Evolutionary conservation across 2,113 vertebrate genomes (phyloP).

Genomic region (Melanerpes aurifrons): DNA sequence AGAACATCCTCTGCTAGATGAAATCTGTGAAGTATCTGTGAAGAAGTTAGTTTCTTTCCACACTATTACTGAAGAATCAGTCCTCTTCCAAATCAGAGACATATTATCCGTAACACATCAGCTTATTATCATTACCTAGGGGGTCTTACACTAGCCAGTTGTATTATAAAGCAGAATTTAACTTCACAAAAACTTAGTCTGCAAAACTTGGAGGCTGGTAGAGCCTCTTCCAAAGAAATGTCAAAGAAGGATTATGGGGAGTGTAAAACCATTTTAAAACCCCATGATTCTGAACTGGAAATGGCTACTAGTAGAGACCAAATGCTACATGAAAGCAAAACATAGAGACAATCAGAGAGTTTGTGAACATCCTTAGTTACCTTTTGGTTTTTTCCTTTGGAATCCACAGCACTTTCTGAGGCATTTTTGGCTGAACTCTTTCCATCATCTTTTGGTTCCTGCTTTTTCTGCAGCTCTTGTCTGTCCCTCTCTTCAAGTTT

Average conservation of each 20-base stretch:
- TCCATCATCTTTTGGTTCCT: conserved; percentile 76
- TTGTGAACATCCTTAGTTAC: conserved; percentile 24
- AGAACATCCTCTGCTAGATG: not conserved
- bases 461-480: conserved; percentile 86
- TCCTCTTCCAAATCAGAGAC: not conserved
- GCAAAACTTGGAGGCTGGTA: not conserved
- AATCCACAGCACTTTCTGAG: conserved; percentile 73
- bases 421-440: conserved; percentile 72
- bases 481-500: conserved; percentile 93
- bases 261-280: not conserved
- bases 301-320: not conserved
- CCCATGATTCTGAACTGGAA: not conserved
- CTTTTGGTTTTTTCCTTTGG: conserved; percentile 84
- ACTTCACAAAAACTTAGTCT: not conserved
- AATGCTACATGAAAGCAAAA: not conserved
- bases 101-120: not conserved
- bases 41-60: not conserved
- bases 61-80: not conserved
- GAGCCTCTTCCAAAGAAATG: not conserved
- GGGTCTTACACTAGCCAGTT: not conserved
- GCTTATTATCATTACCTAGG: not conserved
- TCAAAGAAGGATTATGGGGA: not conserved
- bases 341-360: not conserved
- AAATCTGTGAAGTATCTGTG: not conserved
- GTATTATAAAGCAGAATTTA: not conserved